Evolutionary conservation across 2,888 invertebrate species (phyloP).

Genomic region (Plebejus anna): DNA sequence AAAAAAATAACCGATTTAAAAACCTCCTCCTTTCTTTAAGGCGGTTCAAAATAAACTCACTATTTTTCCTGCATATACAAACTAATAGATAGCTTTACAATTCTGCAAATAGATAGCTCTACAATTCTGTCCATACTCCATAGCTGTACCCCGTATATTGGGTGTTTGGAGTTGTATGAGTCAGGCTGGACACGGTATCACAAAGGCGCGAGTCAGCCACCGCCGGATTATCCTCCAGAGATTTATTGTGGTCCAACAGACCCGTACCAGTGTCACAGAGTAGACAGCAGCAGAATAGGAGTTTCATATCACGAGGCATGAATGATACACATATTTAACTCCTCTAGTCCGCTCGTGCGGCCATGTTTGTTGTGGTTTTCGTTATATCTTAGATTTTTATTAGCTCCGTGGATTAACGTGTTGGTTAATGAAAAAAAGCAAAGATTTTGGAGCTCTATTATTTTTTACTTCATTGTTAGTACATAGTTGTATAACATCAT

Average conservation of each 20-base stretch:
- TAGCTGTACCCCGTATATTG: background rate
- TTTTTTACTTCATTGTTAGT: background rate
- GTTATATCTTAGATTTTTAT: too few species aligned
- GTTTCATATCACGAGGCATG: background rate
- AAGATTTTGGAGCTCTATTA: background rate
- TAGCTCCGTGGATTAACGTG: too few species aligned
- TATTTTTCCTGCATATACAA: background rate
- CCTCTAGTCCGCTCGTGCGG: too few species aligned
- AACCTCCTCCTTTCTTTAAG: too few species aligned
- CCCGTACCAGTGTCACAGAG: slow-evolving; percentile 33
- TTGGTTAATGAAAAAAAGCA: too few species aligned
- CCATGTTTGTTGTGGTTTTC: too few species aligned
- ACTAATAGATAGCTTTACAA: background rate
- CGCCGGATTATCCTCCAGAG: slow-evolving; percentile 44
- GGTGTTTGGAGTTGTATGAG: slow-evolving; percentile 14
- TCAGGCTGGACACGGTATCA: slow-evolving; percentile 37
- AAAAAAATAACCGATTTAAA: too few species aligned
- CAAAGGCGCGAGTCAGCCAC: slow-evolving; percentile 40
- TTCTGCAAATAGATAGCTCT: background rate
- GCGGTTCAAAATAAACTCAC: background rate
- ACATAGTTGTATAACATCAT: too few species aligned
- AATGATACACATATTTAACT: too few species aligned
- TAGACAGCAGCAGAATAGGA: background rate
- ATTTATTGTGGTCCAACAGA: slow-evolving; percentile 44
- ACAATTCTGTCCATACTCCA: background rate